Percentiles rank a stretch among this genome's conserved stretches.
Conservation (phyloP, 1,140 invertebrate species). For the Druon quercuslanigerum region DNA sequence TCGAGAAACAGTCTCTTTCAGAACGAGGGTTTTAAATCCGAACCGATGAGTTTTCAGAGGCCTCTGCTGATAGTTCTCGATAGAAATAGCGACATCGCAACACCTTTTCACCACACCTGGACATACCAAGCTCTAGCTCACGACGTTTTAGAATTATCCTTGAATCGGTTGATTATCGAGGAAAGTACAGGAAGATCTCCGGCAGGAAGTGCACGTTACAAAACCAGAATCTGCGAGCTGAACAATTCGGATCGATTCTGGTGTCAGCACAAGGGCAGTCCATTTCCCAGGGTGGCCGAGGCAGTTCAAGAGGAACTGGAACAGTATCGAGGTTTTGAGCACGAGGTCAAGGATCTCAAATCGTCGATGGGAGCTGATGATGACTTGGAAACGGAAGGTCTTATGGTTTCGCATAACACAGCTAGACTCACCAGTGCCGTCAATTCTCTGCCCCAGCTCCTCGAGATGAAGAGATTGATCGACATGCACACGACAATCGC, state of each 20-base stretch:
- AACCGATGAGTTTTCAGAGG: slow-evolving; percentile 92
- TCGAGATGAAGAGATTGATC: slow-evolving; percentile 97
- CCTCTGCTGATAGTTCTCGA: slow-evolving; percentile 96
- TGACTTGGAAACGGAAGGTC: slow-evolving; percentile 84
- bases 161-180: slow-evolving; percentile 91
- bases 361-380: slow-evolving; percentile 91
- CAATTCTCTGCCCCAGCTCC: slow-evolving; percentile 94
- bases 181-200: slow-evolving; percentile 79
- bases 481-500: slow-evolving; percentile 99
- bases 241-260: slow-evolving; percentile 94
- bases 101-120: slow-evolving; percentile 99
- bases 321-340: slow-evolving; percentile 93
- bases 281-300: slow-evolving; percentile 98
- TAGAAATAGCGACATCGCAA: slow-evolving; percentile 97
- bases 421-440: slow-evolving; percentile 95
- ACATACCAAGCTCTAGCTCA: slow-evolving; percentile 98
- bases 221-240: slow-evolving; percentile 94
- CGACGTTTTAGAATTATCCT: slow-evolving; percentile 92
- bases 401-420: slow-evolving; percentile 95
- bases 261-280: slow-evolving; percentile 94
- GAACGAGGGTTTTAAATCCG: slow-evolving; percentile 84
- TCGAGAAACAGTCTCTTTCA: slow-evolving; percentile 97
- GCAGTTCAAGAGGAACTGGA: slow-evolving; percentile 98
- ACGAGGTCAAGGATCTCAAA: slow-evolving; percentile 97
- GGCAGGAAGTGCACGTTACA: slow-evolving; percentile 80